Conservation (phyloP, 2,113 vertebrate species). For the Oryzias woworae region DNA sequence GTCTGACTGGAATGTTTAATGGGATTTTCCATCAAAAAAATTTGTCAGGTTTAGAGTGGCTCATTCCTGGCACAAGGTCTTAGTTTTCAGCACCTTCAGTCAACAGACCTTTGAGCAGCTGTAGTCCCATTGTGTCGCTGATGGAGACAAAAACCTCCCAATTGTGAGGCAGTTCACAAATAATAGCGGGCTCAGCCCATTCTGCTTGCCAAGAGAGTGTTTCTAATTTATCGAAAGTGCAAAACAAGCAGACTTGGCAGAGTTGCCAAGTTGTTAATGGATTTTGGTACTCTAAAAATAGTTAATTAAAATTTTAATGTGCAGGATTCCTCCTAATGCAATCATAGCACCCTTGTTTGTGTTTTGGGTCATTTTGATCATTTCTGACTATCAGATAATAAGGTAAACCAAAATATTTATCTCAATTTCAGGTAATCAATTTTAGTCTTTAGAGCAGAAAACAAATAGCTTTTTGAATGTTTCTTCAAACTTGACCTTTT, state of each 20-base stretch:
- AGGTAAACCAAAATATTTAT: constrained; percentile 37
- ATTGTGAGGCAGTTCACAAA: constrained; percentile 24
- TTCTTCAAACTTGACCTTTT: no score
- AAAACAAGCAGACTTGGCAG: constrained; percentile 32
- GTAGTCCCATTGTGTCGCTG: neutral
- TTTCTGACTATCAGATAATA: constrained; percentile 30
- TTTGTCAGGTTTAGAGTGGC: constrained; percentile 3
- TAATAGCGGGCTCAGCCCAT: constrained; percentile 13
- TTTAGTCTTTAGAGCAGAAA: constrained; percentile 7
- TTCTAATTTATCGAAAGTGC: constrained; percentile 37
- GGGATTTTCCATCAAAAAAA: neutral
- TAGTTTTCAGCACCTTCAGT: neutral
- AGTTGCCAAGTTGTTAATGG: constrained; percentile 48
- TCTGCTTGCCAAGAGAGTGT: constrained; percentile 15
- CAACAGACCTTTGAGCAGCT: constrained; percentile 3
- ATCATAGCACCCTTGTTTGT: constrained; percentile 17
- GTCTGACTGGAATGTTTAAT: neutral
- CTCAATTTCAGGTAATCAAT: constrained; percentile 13
- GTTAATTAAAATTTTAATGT: constrained; percentile 36
- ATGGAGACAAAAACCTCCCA: constrained; percentile 22
- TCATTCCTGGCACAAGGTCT: neutral
- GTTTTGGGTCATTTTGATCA: constrained; percentile 30
- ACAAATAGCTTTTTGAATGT: neutral
- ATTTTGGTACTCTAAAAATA: constrained; percentile 41
- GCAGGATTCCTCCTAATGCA: constrained; percentile 12